Conservation (phyloP, 2,113 vertebrate genomes). For the Tringa solitaria region DNA sequence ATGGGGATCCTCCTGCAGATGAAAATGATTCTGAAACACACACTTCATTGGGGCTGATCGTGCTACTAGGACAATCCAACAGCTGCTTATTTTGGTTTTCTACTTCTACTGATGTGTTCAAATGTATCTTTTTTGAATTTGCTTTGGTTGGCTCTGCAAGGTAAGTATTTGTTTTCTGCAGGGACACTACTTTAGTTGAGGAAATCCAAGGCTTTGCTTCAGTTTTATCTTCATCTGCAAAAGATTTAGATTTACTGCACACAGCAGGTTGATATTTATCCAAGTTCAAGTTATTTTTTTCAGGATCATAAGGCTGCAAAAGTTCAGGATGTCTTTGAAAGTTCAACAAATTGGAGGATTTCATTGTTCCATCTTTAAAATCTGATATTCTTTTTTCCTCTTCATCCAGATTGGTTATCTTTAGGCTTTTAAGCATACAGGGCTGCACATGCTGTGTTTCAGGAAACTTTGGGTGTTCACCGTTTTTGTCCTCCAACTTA, state of each 20-base stretch:
- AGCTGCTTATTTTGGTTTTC: constrained; percentile 64
- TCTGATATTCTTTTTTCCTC: constrained; percentile 71
- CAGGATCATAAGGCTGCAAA: constrained; percentile 89
- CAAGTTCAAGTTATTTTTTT: constrained; percentile 76
- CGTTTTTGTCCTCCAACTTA: constrained; percentile 60
- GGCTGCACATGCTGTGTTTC: constrained; percentile 75
- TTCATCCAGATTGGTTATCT: constrained; percentile 57
- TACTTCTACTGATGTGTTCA: constrained; percentile 60
- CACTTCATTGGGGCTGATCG: constrained; percentile 36
- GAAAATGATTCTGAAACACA: constrained; percentile 49
- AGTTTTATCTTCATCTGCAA: constrained; percentile 51
- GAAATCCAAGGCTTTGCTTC: constrained; percentile 50
- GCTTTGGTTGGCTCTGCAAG: constrained; percentile 65
- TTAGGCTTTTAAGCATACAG: constrained; percentile 62
- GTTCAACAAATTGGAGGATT: constrained; percentile 80
- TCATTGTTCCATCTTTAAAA: constrained; percentile 62
- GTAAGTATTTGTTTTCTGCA: constrained; percentile 17
- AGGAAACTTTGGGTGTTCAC: constrained; percentile 55
- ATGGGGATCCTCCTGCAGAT: constrained; percentile 46
- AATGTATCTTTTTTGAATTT: constrained; percentile 34
- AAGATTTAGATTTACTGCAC: constrained; percentile 44
- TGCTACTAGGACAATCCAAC: constrained; percentile 49
- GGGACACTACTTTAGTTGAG: constrained; percentile 55
- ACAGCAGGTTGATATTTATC: constrained; percentile 57
- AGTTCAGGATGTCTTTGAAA: constrained; percentile 92